Evolutionary conservation across 1,140 invertebrate genomes (phyloP).

Genomic region (Atta cephalotes): DNA sequence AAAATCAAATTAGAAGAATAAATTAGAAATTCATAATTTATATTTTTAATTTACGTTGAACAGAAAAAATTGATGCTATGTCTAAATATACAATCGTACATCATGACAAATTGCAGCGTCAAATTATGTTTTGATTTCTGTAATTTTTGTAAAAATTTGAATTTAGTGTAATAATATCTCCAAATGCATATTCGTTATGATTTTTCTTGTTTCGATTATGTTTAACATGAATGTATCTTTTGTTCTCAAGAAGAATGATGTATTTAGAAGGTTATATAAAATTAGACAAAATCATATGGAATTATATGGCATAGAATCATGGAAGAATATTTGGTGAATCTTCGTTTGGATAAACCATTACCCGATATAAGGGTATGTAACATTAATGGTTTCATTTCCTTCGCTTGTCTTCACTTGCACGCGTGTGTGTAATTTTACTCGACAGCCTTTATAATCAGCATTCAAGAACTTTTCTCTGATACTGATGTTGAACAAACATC

Average conservation of each 20-base stretch:
- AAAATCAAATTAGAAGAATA: neutral
- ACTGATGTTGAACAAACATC: constrained; percentile 13
- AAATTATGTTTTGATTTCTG: neutral
- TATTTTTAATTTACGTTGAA: neutral
- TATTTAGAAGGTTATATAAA: constrained; percentile 39
- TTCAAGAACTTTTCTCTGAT: neutral
- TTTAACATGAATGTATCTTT: constrained; percentile 41
- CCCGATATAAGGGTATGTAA: constrained; percentile 69
- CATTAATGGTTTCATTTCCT: neutral
- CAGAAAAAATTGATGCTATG: neutral
- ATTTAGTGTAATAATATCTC: neutral
- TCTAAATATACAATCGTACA: neutral
- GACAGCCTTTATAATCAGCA: neutral
- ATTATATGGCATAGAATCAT: constrained; percentile 38
- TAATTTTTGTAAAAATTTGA: neutral
- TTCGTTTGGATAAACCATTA: constrained; percentile 79
- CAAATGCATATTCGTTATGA: neutral
- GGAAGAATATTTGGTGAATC: constrained; percentile 77
- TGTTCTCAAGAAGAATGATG: constrained; percentile 22
- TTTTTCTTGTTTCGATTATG: constrained; percentile 36
- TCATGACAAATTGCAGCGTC: neutral
- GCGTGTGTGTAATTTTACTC: neutral
- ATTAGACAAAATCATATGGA: neutral
- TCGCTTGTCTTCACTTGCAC: neutral
- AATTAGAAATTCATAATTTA: neutral